Percentiles rank a stretch among this genome's conserved stretches.
phyloP scores from a whole-genome alignment of 1,140 invertebrate genomes.

The Chymomyza costata region DNA sequence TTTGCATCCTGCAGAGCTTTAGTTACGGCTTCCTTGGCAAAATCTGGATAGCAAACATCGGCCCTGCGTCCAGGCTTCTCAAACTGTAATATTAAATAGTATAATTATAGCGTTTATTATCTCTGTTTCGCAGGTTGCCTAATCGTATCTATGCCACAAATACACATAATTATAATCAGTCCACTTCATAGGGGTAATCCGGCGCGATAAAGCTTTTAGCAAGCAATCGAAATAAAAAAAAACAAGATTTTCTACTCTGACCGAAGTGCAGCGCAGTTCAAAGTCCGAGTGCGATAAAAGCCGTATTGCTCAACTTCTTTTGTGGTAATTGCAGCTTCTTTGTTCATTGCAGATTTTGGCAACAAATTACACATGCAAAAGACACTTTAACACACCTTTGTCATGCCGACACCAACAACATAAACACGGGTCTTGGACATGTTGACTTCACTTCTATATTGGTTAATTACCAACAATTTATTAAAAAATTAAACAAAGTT shows the following conservation, averaged over 20 bases:
- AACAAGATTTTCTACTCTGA: slow-evolving; percentile 23
- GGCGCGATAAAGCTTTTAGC: slow-evolving; percentile 18
- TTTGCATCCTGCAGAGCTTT: slow-evolving; percentile 92
- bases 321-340: neutral
- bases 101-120: slow-evolving; percentile 4
- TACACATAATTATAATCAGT: slow-evolving; percentile 26
- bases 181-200: slow-evolving; percentile 26
- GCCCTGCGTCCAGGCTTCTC: slow-evolving; percentile 88
- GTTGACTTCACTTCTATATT: slow-evolving; percentile 11
- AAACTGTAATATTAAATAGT: slow-evolving; percentile 68
- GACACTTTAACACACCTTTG: slow-evolving; percentile 80
- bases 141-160: no score
- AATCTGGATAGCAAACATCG: slow-evolving; percentile 93
- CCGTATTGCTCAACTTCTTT: neutral
- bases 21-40: slow-evolving; percentile 94
- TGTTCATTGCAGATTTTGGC: neutral
- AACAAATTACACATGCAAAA: slow-evolving; percentile 15
- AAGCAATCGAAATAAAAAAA: slow-evolving; percentile 3
- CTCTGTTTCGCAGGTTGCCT: neutral
- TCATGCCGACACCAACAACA: slow-evolving; percentile 98
- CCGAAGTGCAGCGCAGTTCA: slow-evolving; percentile 54
- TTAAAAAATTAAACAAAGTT: neutral
- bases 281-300: slow-evolving; percentile 49
- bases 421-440: slow-evolving; percentile 83
- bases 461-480: neutral